Percentiles rank a stretch among this genome's conserved stretches.
These are phyloP conservation scores for Calidris pygmaea DNA, from an alignment of 2,113 vertebrate species.

Conservation along the genomic window DNA sequence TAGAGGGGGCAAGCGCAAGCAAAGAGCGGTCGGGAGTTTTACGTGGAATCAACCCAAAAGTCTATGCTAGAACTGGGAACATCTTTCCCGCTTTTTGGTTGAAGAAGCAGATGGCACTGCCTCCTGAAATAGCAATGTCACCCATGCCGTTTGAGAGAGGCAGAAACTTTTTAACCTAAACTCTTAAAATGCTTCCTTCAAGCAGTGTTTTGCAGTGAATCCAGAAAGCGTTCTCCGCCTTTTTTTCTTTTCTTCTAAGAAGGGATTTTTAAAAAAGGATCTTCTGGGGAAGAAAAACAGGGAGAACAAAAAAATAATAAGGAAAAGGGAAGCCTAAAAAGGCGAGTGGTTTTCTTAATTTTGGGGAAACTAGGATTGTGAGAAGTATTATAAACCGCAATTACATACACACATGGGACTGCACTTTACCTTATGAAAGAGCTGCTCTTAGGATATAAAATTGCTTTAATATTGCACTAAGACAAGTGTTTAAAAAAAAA, in stretches of 20 bases:
- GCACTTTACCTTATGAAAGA: slow-evolving; percentile 56
- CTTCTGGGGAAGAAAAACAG: not conserved
- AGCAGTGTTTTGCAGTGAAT: slow-evolving; percentile 25
- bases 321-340: slow-evolving; percentile 22
- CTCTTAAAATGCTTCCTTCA: slow-evolving; percentile 23
- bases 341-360: slow-evolving; percentile 49
- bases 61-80: slow-evolving; percentile 26
- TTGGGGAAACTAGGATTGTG: slow-evolving; percentile 25
- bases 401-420: slow-evolving; percentile 60
- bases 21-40: not conserved
- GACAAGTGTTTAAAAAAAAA: slow-evolving; percentile 60
- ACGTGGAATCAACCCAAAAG: slow-evolving; percentile 20
- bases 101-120: slow-evolving; percentile 41
- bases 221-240: not conserved
- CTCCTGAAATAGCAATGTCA: slow-evolving; percentile 56
- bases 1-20: not conserved
- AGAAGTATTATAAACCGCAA: slow-evolving; percentile 36
- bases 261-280: not conserved
- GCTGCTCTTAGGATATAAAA: slow-evolving; percentile 70
- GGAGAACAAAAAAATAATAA: slow-evolving; percentile 27
- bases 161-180: slow-evolving; percentile 49
- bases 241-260: not conserved
- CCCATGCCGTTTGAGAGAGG: slow-evolving; percentile 42
- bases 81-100: slow-evolving; percentile 51
- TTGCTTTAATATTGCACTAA: slow-evolving; percentile 71